Conservation (phyloP, 2,888 invertebrate genomes). For the Epirrhoe tristata region DNA sequence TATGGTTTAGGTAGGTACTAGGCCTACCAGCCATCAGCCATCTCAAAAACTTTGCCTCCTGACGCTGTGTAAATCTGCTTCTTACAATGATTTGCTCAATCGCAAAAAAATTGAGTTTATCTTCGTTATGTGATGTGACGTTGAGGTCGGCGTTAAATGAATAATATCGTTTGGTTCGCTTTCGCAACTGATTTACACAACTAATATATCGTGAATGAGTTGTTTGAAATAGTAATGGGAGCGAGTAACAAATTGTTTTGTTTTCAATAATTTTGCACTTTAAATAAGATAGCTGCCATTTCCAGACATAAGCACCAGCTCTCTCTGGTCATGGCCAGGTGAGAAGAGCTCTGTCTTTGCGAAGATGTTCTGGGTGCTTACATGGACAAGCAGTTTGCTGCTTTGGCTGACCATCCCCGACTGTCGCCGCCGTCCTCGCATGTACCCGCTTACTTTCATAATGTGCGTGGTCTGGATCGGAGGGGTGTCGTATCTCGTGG, state of each 20-base stretch:
- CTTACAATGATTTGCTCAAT: neutral
- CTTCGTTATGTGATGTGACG: neutral
- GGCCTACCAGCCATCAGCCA: too few species aligned
- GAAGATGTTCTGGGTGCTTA: slow-evolving; percentile 85
- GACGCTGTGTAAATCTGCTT: too few species aligned
- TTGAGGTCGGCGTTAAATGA: slow-evolving; percentile 5
- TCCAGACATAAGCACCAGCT: slow-evolving; percentile 63
- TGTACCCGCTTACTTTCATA: slow-evolving; percentile 89
- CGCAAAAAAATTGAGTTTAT: neutral
- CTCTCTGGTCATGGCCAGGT: slow-evolving; percentile 86
- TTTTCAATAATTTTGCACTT: too few species aligned
- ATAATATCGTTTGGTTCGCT: slow-evolving; percentile 18
- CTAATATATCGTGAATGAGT: too few species aligned
- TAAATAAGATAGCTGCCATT: too few species aligned
- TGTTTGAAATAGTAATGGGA: too few species aligned
- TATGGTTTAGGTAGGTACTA: too few species aligned
- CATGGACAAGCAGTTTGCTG: slow-evolving; percentile 90
- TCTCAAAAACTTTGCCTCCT: too few species aligned
- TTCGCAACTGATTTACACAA: too few species aligned
- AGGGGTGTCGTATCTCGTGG: slow-evolving; percentile 91
- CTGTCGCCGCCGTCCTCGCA: slow-evolving; percentile 85
- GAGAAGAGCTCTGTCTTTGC: slow-evolving; percentile 69
- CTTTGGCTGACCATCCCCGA: slow-evolving; percentile 92
- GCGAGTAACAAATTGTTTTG: too few species aligned
- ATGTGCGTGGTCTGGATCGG: slow-evolving; percentile 95